Evolutionary conservation across 2,888 invertebrate species (phyloP), one percentile per base, ranked within the genome.

Genomic region (Trissoscelio sp.): DNA sequence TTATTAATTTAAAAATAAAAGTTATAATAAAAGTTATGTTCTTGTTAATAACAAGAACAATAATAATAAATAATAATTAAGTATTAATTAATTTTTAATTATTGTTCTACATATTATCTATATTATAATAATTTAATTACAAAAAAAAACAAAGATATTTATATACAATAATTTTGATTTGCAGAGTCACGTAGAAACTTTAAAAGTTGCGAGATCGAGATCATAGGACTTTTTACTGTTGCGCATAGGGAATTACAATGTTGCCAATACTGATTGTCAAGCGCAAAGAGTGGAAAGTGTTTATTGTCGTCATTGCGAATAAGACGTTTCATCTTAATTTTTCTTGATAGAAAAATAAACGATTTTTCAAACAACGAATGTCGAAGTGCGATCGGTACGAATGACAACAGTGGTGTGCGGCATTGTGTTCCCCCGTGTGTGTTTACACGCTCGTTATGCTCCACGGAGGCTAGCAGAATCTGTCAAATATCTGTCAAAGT

Each of bases 301-400:
- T 78, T 78, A 70, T 70, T 78, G 64, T 57, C 62, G 69, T 77
- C 69, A 77, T 62, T 70, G 78, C 31, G 64, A 78, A 78, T 69
- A 79, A 72, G 78, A 79, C 78, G 78, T 72, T 72, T 79, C 58
- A 64, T 78, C 34, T 37, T 55, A 70, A 70, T 70, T 70, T 75
- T 42, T 78, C 70, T 37, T 67, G 58, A 60, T 31, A 22, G 55
- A 55, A 37, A 67, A 58, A 46, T 22, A 57, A 18, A 48, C 16
- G 55, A 53, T 66, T 57, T 57, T 58, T 75, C 66, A 37, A 62
- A 28, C 42, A 77, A 62, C 24, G 53, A 55, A 77, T 69, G 77
- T 46, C 53, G 62, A 77, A 69, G 69, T 77, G 51, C 53, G 48
- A 62, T 77, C 48, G 53, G 42, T 55, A 53, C 57, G 58, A 46